Base-by-base conservation (phyloP, 2,888 invertebrate genomes). In the Drosophila aldrichi region DNA sequence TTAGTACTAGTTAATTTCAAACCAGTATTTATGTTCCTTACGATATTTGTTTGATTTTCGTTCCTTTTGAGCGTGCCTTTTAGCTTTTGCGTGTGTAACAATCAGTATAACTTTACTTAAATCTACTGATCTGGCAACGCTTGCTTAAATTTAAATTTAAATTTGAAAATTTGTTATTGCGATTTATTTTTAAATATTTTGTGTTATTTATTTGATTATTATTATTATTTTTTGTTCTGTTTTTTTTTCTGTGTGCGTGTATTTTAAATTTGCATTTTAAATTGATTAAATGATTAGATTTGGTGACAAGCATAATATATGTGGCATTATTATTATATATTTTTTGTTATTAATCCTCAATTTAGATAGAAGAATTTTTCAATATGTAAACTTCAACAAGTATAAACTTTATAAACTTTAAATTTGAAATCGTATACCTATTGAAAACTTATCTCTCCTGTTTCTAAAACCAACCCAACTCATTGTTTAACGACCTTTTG, bases 401-500 rank as follows among this genome's bases (percentile, higher is more conserved):
- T 8, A 2, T 41, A 1, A 10, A 18, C 3, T 9, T 3, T 8
- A 8, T 10, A 25, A 16, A 46, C 25, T 25, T 9, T 29, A 10
- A 48, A 10, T 48, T 32, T 12, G 10, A 3, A 18, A 48, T 32
- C 7, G 14, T 14, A 18, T 34, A 7, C 49, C 18, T 3, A 32
- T 49, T 6, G 51, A 34, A 20, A 34, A 3, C 9, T 10, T n/a
- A 7, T 22, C 12, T 10, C 5, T 3, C 60, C 44, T n/a, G 36
- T 70, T 20, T 43, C 32, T 20, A 29, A 22, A 34, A 5, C 4
- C 14, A 20, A 22, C 14, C 43, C 12, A 32, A 34, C 25, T 38
- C 40, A 29, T 7, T 9, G 63, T 67, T 60, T 74, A 82, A 79
- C 77, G 63, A 79, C 66, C 67, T 70, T 80, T 80, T 86, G 77